phyloP scores from a whole-genome alignment of 2,113 vertebrate species.

The Mirza zaza region DNA sequence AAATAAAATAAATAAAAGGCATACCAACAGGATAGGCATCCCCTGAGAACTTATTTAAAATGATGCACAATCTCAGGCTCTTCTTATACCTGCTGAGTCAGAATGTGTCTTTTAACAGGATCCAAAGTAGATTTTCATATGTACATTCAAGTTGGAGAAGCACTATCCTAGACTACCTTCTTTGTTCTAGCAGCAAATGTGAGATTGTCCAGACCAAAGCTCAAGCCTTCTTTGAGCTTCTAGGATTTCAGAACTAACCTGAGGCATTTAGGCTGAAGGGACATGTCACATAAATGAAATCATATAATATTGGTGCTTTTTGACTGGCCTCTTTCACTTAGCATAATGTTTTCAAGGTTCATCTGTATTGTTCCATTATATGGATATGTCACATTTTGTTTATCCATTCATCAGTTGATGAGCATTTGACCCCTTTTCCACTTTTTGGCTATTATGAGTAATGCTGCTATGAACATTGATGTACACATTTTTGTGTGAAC shows the following conservation, averaged over 20 bases:
- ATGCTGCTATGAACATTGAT: background rate
- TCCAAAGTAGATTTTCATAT: background rate
- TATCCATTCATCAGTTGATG: background rate
- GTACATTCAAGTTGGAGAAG: background rate
- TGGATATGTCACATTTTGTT: background rate
- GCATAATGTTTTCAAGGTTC: background rate
- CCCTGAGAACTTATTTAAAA: background rate
- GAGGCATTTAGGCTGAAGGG: slow-evolving; percentile 1
- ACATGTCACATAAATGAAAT: slow-evolving; percentile 7
- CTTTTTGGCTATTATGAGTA: background rate
- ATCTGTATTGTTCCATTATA: background rate
- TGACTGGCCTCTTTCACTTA: slow-evolving; percentile 11
- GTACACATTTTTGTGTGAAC: background rate
- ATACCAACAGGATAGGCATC: background rate
- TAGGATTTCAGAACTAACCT: slow-evolving; percentile 25
- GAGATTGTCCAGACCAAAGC: background rate
- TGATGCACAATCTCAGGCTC: background rate
- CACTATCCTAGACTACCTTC: background rate
- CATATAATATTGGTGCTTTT: slow-evolving; percentile 10
- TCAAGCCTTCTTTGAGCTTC: background rate
- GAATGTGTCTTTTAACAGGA: slow-evolving; percentile 32
- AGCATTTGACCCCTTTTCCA: background rate
- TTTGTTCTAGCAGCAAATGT: slow-evolving; percentile 6
- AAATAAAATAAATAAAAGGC: too few species aligned
- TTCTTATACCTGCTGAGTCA: background rate